Evolutionary conservation across 2,797 vertebrate genomes (phyloP).

Genomic region (Pipistrellus kuhlii): DNA sequence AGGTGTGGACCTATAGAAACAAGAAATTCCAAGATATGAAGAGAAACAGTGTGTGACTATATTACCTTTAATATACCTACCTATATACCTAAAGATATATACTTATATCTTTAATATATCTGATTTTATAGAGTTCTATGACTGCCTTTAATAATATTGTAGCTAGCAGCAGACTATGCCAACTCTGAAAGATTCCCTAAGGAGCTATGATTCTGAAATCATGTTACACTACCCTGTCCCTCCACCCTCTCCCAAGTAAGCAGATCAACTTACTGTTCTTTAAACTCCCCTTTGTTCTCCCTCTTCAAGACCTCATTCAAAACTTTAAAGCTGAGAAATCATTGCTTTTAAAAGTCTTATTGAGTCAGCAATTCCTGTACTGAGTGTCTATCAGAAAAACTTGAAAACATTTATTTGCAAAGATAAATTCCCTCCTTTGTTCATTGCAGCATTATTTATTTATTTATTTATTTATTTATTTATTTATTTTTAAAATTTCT

Average conservation of each 20-base stretch:
- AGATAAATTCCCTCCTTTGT: not conserved
- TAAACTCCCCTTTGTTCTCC: not conserved
- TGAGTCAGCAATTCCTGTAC: not conserved
- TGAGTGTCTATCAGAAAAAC: not conserved
- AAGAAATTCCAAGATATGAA: not conserved
- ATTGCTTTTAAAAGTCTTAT: not conserved
- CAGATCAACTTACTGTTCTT: not conserved
- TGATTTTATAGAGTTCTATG: not conserved
- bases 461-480: no score
- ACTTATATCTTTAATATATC: not conserved
- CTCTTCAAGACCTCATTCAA: not conserved
- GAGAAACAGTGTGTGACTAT: not conserved
- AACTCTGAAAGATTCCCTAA: not conserved
- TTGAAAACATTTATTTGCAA: not conserved
- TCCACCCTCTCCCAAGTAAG: not conserved
- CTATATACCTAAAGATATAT: not conserved
- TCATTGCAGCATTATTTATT: not conserved
- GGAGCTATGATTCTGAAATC: not conserved
- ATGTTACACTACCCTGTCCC: not conserved
- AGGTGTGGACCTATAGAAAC: not conserved
- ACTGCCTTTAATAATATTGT: not conserved
- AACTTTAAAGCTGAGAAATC: not conserved
- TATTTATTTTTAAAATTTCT: no score
- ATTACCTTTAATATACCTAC: not conserved
- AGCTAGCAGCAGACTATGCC: not conserved